These are phyloP conservation scores for Sebastes schlegelii DNA, from an alignment of 2,113 vertebrate genomes.

Conservation along the genomic window DNA sequence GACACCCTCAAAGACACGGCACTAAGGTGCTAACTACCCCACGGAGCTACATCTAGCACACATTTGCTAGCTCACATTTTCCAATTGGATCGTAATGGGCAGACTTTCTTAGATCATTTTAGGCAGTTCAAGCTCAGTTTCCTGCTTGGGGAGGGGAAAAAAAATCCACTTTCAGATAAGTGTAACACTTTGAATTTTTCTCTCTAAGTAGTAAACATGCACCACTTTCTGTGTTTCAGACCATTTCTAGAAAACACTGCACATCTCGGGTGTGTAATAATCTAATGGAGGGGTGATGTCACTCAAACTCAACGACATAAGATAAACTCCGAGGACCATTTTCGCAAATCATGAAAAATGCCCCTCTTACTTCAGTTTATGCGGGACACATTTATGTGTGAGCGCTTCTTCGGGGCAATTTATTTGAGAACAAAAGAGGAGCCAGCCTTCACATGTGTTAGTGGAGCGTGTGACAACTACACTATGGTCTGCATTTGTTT, in stretches of 20 bases:
- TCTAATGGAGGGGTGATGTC: conserved; percentile 64
- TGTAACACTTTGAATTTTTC: conserved; percentile 32
- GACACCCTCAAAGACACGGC: conserved; percentile 67
- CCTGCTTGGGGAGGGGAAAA: neutral
- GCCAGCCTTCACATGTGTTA: conserved; percentile 74
- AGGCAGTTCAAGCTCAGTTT: conserved; percentile 8
- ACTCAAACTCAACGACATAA: conserved; percentile 70
- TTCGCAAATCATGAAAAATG: conserved; percentile 76
- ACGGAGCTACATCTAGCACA: conserved; percentile 46
- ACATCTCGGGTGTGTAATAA: conserved; percentile 49
- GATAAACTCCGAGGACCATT: conserved; percentile 67
- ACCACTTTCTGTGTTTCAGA: conserved; percentile 31
- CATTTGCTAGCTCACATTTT: conserved; percentile 56
- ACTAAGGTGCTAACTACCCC: conserved; percentile 72
- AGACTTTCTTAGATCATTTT: conserved; percentile 49
- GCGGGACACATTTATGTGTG: conserved; percentile 72
- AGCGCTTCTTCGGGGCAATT: conserved; percentile 78
- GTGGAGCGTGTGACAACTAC: conserved; percentile 76
- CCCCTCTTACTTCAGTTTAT: conserved; percentile 65
- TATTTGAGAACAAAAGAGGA: conserved; percentile 77
- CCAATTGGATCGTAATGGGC: conserved; percentile 39
- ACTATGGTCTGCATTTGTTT: conserved; percentile 81
- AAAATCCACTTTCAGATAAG: conserved; percentile 30
- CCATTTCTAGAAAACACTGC: conserved; percentile 32
- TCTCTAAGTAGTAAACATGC: conserved; percentile 35